Evolutionary conservation across 2,888 invertebrate species (phyloP).

Genomic region (Tineola bisselliella): DNA sequence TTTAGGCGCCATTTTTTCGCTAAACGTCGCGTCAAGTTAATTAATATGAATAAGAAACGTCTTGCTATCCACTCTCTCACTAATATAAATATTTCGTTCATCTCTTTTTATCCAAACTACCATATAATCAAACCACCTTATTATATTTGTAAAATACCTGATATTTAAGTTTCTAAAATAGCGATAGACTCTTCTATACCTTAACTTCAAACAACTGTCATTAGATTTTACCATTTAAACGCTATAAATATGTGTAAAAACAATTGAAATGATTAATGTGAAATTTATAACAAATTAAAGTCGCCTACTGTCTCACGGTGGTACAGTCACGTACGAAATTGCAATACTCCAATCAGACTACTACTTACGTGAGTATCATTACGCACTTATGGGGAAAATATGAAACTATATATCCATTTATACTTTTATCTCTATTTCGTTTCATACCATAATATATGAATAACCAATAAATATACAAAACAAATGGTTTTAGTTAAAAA

Average conservation of each 20-base stretch:
- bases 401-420: not conserved
- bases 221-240: not conserved
- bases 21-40: no score
- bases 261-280: not conserved
- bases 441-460: no score
- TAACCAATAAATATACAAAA: not conserved
- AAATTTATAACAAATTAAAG: not conserved
- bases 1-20: no score
- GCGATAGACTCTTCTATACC: no score
- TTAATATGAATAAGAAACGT: no score
- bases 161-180: no score
- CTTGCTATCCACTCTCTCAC: no score
- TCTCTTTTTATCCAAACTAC: no score
- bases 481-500: not conserved
- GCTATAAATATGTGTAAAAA: not conserved
- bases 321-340: not conserved
- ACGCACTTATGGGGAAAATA: not conserved
- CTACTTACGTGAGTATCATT: not conserved
- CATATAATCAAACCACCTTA: no score
- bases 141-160: no score
- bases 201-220: slow-evolving; percentile 5
- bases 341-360: not conserved
- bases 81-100: no score
- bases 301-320: not conserved
- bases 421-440: no score